Conservation (phyloP, 1,140 invertebrate genomes). For the Caerostris darwini region DNA sequence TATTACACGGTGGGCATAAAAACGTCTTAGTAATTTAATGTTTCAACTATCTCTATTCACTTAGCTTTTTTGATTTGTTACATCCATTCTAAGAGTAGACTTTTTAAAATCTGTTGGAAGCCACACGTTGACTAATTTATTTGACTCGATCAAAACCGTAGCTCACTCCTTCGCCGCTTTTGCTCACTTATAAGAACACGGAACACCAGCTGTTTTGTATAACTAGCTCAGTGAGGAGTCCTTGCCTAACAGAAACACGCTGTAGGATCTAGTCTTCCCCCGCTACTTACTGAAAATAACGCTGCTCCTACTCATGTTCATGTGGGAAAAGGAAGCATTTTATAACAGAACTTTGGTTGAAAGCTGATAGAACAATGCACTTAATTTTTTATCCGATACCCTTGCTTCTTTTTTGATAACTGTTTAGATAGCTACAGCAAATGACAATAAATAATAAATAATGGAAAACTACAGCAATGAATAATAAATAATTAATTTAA, state of each 20-base stretch:
- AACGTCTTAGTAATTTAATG: too few species aligned
- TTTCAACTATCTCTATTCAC: too few species aligned
- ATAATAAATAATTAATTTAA: too few species aligned
- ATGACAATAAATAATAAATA: too few species aligned
- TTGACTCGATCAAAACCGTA: conserved; percentile 7
- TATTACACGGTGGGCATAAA: too few species aligned
- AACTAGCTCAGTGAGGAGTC: conserved; percentile 50
- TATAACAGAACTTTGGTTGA: too few species aligned
- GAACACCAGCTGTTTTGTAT: conserved; percentile 59
- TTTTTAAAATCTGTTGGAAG: neutral
- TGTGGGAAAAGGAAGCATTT: neutral
- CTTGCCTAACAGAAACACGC: neutral
- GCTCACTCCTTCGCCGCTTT: neutral
- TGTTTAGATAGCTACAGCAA: too few species aligned
- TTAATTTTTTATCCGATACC: too few species aligned
- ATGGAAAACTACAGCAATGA: too few species aligned
- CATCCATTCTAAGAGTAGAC: neutral
- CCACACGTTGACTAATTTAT: conserved; percentile 14
- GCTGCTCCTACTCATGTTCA: neutral
- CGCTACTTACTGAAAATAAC: neutral
- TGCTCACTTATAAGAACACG: neutral
- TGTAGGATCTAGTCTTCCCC: neutral
- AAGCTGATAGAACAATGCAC: too few species aligned
- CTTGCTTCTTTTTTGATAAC: too few species aligned
- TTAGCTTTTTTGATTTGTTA: too few species aligned